Conservation (phyloP, 2,888 invertebrate species). For the Acrobeloides nanus region DNA sequence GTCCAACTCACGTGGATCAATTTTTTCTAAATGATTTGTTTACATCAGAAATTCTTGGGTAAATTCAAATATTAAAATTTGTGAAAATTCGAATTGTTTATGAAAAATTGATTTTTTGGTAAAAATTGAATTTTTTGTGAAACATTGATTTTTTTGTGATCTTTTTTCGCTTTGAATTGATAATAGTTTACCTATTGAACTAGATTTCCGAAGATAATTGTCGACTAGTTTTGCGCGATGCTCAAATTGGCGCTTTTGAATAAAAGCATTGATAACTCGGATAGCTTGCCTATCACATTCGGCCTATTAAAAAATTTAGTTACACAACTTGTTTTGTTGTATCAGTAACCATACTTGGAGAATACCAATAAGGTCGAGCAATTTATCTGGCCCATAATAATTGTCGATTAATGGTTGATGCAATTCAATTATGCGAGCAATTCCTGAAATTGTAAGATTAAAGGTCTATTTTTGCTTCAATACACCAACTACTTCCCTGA, state of each 20-base stretch:
- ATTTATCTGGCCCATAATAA: slow-evolving; percentile 72
- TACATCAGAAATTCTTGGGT: background rate
- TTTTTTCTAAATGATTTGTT: slow-evolving; percentile 29
- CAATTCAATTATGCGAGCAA: slow-evolving; percentile 67
- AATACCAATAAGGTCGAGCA: slow-evolving; percentile 67
- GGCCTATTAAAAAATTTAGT: slow-evolving; percentile 44
- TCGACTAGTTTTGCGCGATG: slow-evolving; percentile 61
- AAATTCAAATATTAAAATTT: no score
- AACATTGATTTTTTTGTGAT: no score
- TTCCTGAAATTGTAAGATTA: slow-evolving; percentile 62
- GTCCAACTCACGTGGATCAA: slow-evolving; percentile 77
- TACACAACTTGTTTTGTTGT: background rate
- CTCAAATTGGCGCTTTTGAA: slow-evolving; percentile 61
- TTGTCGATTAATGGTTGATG: slow-evolving; percentile 82
- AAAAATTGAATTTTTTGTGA: no score
- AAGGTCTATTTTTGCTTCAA: no score
- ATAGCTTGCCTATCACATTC: slow-evolving; percentile 66
- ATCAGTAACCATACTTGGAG: slow-evolving; percentile 61
- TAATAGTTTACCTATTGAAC: no score
- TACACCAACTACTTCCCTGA: no score
- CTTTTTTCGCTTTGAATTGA: no score
- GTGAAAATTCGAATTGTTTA: slow-evolving; percentile 18
- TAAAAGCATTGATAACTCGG: slow-evolving; percentile 67
- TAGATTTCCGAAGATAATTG: no score
- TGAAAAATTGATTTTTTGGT: no score